Conservation (phyloP, 2,888 invertebrate genomes). For the Chorisops tibialis region DNA sequence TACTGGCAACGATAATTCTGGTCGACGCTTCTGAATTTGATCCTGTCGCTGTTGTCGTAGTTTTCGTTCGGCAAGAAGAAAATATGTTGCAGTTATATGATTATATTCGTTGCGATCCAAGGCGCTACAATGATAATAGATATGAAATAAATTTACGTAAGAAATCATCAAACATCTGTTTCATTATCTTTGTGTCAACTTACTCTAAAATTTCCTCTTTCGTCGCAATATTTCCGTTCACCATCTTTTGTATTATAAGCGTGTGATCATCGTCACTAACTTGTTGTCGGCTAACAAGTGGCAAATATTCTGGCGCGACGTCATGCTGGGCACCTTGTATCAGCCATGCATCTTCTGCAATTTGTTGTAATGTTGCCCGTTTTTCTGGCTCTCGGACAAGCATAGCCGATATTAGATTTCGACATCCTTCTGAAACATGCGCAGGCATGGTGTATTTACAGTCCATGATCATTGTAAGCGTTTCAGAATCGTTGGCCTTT, state of each 20-base stretch:
- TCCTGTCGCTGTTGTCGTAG: slow-evolving; percentile 75
- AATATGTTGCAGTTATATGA: slow-evolving; percentile 98
- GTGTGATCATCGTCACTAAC: slow-evolving; percentile 88
- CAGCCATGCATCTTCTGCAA: slow-evolving; percentile 83
- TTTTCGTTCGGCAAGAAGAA: slow-evolving; percentile 89
- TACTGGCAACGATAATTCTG: slow-evolving; percentile 38
- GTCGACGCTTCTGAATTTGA: slow-evolving; percentile 51
- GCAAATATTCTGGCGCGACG: slow-evolving; percentile 64
- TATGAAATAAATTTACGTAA: background rate
- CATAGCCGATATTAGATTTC: slow-evolving; percentile 89
- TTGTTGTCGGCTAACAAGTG: slow-evolving; percentile 84
- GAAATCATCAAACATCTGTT: background rate
- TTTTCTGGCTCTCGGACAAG: slow-evolving; percentile 89
- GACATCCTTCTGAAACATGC: slow-evolving; percentile 82
- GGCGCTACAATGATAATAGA: slow-evolving; percentile 59
- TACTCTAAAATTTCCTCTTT: slow-evolving; percentile 91
- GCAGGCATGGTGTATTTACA: slow-evolving; percentile 93
- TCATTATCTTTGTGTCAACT: no score
- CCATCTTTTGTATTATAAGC: slow-evolving; percentile 92
- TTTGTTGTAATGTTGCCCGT: slow-evolving; percentile 82
- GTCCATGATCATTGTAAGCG: slow-evolving; percentile 98
- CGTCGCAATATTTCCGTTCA: slow-evolving; percentile 88
- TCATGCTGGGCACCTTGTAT: slow-evolving; percentile 56
- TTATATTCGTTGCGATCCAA: slow-evolving; percentile 95
- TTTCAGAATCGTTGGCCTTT: slow-evolving; percentile 99